A percentile compares a stretch with the other conserved stretches of the same genome.
phyloP scores from a whole-genome alignment of 1,140 invertebrate species.

The Pseudoatta argentina region DNA sequence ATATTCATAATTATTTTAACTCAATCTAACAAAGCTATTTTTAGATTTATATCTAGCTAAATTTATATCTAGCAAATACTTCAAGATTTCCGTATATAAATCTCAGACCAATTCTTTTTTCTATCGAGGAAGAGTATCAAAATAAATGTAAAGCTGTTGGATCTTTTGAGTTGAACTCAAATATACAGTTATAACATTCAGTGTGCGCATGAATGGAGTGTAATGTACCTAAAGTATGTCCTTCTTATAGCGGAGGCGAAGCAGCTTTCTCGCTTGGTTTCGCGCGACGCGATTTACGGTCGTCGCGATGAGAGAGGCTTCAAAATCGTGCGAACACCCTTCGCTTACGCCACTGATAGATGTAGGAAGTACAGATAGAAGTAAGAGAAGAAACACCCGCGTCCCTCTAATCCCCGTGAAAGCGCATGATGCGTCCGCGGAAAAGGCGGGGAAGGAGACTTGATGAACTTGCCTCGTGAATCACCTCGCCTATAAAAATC shows the following conservation, averaged over 20 bases:
- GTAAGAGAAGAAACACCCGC: neutral
- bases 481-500: slow-evolving; percentile 83
- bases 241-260: slow-evolving; percentile 23
- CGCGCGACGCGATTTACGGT: slow-evolving; percentile 41
- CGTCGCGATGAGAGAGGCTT: slow-evolving; percentile 7
- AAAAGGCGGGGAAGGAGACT: slow-evolving; percentile 73
- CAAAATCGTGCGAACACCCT: slow-evolving; percentile 43
- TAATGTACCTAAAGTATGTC: slow-evolving; percentile 59
- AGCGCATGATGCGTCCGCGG: slow-evolving; percentile 68
- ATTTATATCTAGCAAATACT: too few species aligned
- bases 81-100: neutral
- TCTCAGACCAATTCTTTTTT: neutral
- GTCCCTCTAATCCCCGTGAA: slow-evolving; percentile 77
- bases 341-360: slow-evolving; percentile 40
- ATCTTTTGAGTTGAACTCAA: slow-evolving; percentile 40
- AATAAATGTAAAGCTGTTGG: slow-evolving; percentile 43
- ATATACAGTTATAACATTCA: slow-evolving; percentile 50
- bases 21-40: too few species aligned
- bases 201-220: slow-evolving; percentile 52
- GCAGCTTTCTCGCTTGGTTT: slow-evolving; percentile 12
- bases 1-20: too few species aligned
- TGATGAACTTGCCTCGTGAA: slow-evolving; percentile 84
- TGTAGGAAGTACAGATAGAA: slow-evolving; percentile 43
- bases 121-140: slow-evolving; percentile 1
- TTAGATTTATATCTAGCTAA: too few species aligned